Evolutionary conservation across 2,888 invertebrate genomes (phyloP), one percentile per base, ranked within the genome.

Genomic region (Argyresthia goedartella): DNA sequence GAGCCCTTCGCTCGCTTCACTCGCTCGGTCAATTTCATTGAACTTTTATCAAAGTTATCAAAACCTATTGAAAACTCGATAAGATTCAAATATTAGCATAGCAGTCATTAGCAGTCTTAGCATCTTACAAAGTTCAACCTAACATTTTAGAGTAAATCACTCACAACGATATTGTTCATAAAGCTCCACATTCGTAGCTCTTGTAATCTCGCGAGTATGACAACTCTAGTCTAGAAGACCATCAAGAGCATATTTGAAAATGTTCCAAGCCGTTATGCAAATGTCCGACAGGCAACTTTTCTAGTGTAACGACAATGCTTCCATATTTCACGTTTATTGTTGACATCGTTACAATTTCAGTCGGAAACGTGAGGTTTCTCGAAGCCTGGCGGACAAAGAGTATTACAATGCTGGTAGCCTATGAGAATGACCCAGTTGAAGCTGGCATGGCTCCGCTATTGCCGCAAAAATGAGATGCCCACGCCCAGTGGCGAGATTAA

Each of bases 401-500:
- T 16, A 11, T 13, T 42, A 41, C 41, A 41, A 41, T 50, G 13
- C 25, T 8, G 47, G 39, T 4, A 25, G 33, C 47, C 48, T 49
- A 36, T 13, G 48, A 49, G 48, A 13, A 35, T 55, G 55, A 53
- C 54, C 44, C 54, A 55, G 49, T 52, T 52, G 51, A 48, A 52
- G 52, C 54, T 55, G 55, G 55, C 55, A 52, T 52, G n/a, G 50
- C 42, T 41, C 46, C 49, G 52, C 53, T 39, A 53, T 55, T 53
- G 51, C 55, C 55, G 61, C 62, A 68, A 73, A 72, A 73, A 73
- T 71, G 60, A 66, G 66, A 72, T 63, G 62, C 60, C 64, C 64
- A 64, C 62, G 62, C 65, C 60, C 65, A 64, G 57, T 57, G 60
- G 60, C 61, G 65, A 76, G 73, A 78, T 77, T 75, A 78, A 76